Conservation (phyloP, 37 sponge, comb jelly and placozoan species). For the Diacarnus erythraeanus region DNA sequence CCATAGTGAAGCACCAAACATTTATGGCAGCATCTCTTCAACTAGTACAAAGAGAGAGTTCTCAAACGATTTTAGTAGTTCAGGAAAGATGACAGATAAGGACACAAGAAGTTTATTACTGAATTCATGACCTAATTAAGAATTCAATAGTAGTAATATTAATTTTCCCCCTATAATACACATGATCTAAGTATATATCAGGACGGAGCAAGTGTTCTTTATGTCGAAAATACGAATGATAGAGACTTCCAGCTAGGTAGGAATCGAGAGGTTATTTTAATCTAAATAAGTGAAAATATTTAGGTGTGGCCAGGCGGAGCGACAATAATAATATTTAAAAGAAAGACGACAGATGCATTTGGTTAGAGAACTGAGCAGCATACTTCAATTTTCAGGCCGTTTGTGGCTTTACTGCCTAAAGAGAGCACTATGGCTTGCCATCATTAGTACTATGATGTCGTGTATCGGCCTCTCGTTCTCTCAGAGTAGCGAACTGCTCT, state of each 20-base stretch:
- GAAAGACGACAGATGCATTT: too few species aligned
- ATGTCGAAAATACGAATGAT: too few species aligned
- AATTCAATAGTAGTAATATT: too few species aligned
- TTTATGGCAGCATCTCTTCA: background rate
- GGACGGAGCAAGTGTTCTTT: too few species aligned
- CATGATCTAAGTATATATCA: too few species aligned
- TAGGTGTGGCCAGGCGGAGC: too few species aligned
- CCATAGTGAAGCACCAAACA: background rate
- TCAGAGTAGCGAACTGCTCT: background rate
- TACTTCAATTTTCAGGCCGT: background rate
- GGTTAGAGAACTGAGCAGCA: too few species aligned
- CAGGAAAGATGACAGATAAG: background rate
- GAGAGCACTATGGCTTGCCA: background rate
- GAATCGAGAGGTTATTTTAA: too few species aligned
- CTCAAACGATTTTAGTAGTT: background rate
- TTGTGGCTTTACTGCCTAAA: background rate
- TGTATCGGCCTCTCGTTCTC: background rate
- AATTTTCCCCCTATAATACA: too few species aligned
- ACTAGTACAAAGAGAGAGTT: background rate
- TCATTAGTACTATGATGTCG: constrained; percentile 5
- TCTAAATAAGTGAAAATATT: too few species aligned
- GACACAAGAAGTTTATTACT: constrained; percentile 7
- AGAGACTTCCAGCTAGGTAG: too few species aligned
- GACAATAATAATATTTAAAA: too few species aligned
- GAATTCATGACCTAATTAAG: background rate